Evolutionary conservation across 2,797 vertebrate species (phyloP).

Genomic region (Danio kyathit): DNA sequence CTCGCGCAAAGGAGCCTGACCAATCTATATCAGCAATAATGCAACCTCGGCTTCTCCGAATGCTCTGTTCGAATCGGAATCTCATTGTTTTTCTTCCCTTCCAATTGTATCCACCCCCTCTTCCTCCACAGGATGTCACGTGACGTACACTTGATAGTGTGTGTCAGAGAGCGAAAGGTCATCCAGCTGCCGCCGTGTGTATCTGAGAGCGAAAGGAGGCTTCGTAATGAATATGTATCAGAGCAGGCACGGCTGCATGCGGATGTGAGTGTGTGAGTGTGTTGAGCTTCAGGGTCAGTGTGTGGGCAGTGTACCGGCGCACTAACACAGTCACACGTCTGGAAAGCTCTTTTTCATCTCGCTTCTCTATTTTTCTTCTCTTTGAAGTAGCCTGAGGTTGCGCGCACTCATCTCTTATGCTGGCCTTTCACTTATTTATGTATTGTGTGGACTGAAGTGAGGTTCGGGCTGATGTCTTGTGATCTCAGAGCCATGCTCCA

Average conservation of each 20-base stretch:
- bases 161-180: conserved; percentile 39
- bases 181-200: conserved; percentile 37
- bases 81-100: conserved; percentile 9
- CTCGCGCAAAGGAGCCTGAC: conserved; percentile 27
- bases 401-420: conserved; percentile 41
- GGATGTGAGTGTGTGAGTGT: conserved; percentile 26
- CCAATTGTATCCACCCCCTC: not conserved
- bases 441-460: conserved; percentile 59
- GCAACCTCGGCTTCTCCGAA: not conserved
- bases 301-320: conserved; percentile 28
- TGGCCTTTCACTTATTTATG: conserved; percentile 63
- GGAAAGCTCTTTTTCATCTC: conserved; percentile 45
- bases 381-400: conserved; percentile 57
- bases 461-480: conserved; percentile 55
- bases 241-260: not conserved
- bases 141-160: conserved; percentile 10
- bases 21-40: conserved; percentile 28
- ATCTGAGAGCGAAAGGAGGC: not conserved
- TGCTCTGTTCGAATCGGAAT: not conserved
- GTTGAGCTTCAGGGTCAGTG: conserved; percentile 29
- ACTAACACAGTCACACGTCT: conserved; percentile 35
- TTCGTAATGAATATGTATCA: conserved; percentile 24
- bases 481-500: conserved; percentile 54
- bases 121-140: conserved; percentile 9
- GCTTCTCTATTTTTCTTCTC: conserved; percentile 31